Conservation (phyloP, 2,888 invertebrate genomes). For the Lasioglossum lativentre region DNA sequence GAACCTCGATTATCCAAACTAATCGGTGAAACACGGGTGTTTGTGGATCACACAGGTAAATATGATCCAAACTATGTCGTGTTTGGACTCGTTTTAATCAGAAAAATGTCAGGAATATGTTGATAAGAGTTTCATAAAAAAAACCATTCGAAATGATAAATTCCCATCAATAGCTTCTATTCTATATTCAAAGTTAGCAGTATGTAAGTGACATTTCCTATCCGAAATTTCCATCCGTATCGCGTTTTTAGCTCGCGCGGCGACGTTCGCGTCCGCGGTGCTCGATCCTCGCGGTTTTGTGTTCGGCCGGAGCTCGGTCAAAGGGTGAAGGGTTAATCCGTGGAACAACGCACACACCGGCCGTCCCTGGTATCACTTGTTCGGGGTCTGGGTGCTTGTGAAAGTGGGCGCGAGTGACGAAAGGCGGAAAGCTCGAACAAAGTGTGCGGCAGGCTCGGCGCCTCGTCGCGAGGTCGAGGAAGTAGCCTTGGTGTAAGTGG, state of each 20-base stretch:
- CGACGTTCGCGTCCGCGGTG: not conserved
- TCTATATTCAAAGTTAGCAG: not conserved
- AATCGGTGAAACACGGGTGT: not conserved
- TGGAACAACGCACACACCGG: not conserved
- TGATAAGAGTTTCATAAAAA: not conserved
- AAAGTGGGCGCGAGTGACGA: not conserved
- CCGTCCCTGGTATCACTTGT: conserved; percentile 5
- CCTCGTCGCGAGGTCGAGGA: conserved; percentile 40
- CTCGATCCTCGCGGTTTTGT: not conserved
- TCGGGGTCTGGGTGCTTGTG: not conserved
- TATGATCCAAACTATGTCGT: not conserved
- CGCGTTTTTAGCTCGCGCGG: not conserved
- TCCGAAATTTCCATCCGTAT: not conserved
- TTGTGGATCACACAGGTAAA: not conserved
- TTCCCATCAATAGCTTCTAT: no score
- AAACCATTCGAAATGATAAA: not conserved
- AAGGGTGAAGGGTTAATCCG: not conserved
- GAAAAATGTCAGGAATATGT: no score
- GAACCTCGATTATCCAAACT: not conserved
- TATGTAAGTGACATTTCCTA: not conserved
- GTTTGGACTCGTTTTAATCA: not conserved
- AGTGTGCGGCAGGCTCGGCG: conserved; percentile 33
- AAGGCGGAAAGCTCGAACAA: conserved; percentile 57
- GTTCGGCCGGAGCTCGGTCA: not conserved
- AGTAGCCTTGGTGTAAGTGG: conserved; percentile 64